These are phyloP conservation scores for Pelochelys cantorii DNA, from an alignment of 2,797 vertebrate species.

Conservation along the genomic window DNA sequence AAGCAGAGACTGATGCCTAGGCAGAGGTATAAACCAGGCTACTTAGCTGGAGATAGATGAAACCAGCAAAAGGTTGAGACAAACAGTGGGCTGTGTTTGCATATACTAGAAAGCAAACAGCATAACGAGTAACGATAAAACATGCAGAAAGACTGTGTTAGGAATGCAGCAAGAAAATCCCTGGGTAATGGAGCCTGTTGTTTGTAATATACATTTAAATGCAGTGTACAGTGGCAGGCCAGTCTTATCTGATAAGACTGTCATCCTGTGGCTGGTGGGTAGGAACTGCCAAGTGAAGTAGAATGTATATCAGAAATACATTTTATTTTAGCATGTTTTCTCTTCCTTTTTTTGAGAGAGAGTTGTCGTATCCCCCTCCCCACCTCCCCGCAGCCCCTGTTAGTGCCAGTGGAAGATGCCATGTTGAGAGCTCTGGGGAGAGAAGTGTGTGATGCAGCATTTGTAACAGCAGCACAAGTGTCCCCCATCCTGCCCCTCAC, in stretches of 20 bases:
- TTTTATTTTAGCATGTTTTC: conserved; percentile 50
- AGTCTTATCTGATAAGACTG: conserved; percentile 73
- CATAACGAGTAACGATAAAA: conserved; percentile 48
- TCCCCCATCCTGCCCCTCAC: conserved; percentile 5
- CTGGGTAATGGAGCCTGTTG: conserved; percentile 81
- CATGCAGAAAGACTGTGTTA: conserved; percentile 63
- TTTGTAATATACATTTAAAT: conserved; percentile 84
- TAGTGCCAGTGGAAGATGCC: conserved; percentile 15
- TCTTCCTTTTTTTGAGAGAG: conserved; percentile 49
- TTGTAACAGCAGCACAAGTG: background rate
- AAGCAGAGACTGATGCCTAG: background rate
- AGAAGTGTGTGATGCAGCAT: conserved; percentile 31
- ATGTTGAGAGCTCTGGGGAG: background rate
- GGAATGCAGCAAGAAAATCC: conserved; percentile 75
- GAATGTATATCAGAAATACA: conserved; percentile 76
- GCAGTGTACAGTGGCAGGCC: conserved; percentile 39
- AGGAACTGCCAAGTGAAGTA: conserved; percentile 70
- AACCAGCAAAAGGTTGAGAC: conserved; percentile 35
- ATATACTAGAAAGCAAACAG: conserved; percentile 14
- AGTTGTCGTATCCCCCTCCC: background rate
- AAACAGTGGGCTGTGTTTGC: conserved; percentile 8
- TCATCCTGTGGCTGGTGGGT: conserved; percentile 59
- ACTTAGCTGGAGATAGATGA: conserved; percentile 22
- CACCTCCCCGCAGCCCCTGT: background rate
- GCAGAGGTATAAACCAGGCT: background rate